Evolutionary conservation across 53 echinoderm and acorn worm species (phyloP).

Genomic region (Temnopleurus reevesii): DNA sequence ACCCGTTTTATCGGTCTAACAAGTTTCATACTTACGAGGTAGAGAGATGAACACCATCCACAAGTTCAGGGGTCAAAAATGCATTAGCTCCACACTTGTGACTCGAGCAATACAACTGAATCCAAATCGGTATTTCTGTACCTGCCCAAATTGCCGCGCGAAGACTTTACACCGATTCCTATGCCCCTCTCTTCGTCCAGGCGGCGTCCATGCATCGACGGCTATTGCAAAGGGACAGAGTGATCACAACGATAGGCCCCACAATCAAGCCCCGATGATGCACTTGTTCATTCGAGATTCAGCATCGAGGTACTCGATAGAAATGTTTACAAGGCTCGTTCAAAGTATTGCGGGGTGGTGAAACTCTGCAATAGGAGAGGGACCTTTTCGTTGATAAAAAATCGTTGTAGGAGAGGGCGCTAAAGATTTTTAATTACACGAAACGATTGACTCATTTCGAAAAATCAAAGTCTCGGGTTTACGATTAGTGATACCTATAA

Average conservation of each 20-base stretch:
- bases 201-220: neutral
- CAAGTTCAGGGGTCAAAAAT: neutral
- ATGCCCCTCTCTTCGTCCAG: neutral
- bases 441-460: too few species aligned
- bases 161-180: neutral
- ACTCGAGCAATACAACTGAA: neutral
- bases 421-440: neutral
- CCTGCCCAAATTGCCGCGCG: neutral
- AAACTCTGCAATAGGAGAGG: neutral
- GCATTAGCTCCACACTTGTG: neutral
- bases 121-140: neutral
- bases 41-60: conserved; percentile 3
- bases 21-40: conserved; percentile 15
- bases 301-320: neutral
- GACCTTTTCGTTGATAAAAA: neutral
- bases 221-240: neutral
- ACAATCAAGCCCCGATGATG: neutral
- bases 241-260: neutral
- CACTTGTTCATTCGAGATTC: neutral
- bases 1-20: too few species aligned
- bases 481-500: too few species aligned
- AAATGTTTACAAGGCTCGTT: neutral
- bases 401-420: neutral
- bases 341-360: neutral
- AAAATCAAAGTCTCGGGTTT: too few species aligned